phyloP scores from a whole-genome alignment of 2,888 invertebrate genomes.

The Melinaea marsaeus region DNA sequence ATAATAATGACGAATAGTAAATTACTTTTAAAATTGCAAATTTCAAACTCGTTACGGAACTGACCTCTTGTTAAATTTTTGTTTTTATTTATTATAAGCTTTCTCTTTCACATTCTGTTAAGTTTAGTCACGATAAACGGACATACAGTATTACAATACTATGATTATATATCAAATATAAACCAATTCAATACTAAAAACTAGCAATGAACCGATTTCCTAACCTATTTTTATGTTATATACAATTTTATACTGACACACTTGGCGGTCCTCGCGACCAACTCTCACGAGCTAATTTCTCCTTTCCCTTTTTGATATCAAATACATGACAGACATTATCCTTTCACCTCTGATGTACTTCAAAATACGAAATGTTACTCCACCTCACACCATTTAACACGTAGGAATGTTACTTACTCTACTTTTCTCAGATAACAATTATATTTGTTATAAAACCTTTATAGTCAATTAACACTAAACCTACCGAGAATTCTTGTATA shows the following conservation, averaged over 20 bases:
- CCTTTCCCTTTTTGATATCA: conserved; percentile 42
- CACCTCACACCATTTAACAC: too few species aligned
- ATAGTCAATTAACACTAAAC: too few species aligned
- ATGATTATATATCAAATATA: not conserved
- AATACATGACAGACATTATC: conserved; percentile 31
- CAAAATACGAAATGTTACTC: too few species aligned
- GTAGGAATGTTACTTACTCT: too few species aligned
- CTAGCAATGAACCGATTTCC: too few species aligned
- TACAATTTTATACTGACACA: not conserved
- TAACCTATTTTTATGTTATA: not conserved
- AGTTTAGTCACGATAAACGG: not conserved
- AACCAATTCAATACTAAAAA: too few species aligned
- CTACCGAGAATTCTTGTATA: too few species aligned
- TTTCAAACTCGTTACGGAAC: too few species aligned
- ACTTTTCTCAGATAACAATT: too few species aligned
- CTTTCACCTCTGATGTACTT: conserved; percentile 31
- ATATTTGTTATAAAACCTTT: too few species aligned
- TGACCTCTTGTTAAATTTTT: not conserved
- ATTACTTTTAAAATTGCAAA: too few species aligned
- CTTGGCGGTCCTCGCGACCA: conserved; percentile 31
- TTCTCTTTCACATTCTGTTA: conserved; percentile 3
- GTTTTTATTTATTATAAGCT: not conserved
- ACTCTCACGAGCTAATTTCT: conserved; percentile 34
- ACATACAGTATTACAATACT: not conserved
- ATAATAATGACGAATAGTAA: too few species aligned